Base-by-base conservation (phyloP, 1,140 invertebrate genomes). In the Pararge aegeria region DNA sequence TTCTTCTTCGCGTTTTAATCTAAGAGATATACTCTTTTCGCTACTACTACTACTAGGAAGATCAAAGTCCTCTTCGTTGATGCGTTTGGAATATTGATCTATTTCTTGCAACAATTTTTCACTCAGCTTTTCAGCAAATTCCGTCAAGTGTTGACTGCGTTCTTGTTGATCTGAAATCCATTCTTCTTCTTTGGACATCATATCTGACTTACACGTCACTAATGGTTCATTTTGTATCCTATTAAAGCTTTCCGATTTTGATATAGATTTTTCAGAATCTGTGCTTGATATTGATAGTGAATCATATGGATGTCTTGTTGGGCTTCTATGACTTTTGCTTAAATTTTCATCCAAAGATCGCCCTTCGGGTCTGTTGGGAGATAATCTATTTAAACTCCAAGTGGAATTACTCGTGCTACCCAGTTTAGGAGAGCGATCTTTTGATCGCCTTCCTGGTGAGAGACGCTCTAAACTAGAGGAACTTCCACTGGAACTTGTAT, bases 61-160 rank as follows among this genome's bases (percentile, higher is more conserved):
- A 68, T 90, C 90, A 57, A 91, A 91, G 59, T 91, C 90, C 61
- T 91, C 90, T 65, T 91, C 90, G 52, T 82, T 90, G 30, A 91
- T 90, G 15, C 87, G 75, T 61, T 91, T 91, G 4, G 90, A 91
- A 60, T 91, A 95, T 76, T 94, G 93, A 71, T 96, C 94, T 44
- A 95, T 93, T 84, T 96, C 94, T 55, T 94, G 92, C 40, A 95
- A 90, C 24, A 96, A 82, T 71, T 95, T 95, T 70, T 94, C 94
- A 52, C 91, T 92, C 3, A 95, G 78, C 74, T 95, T 94, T 71
- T 96, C 95, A 0, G 94, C 95, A 66, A 95, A 95, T 66, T 95
- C 94, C 1, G 93, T 93, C 38, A 96, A 85, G 76, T 95, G 93
- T 66, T 93, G 92, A 56, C 91, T 89, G 51, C 92, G 92, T 60